phyloP scores from a whole-genome alignment of 2,888 invertebrate genomes.

The Scotopteryx bipunctaria region DNA sequence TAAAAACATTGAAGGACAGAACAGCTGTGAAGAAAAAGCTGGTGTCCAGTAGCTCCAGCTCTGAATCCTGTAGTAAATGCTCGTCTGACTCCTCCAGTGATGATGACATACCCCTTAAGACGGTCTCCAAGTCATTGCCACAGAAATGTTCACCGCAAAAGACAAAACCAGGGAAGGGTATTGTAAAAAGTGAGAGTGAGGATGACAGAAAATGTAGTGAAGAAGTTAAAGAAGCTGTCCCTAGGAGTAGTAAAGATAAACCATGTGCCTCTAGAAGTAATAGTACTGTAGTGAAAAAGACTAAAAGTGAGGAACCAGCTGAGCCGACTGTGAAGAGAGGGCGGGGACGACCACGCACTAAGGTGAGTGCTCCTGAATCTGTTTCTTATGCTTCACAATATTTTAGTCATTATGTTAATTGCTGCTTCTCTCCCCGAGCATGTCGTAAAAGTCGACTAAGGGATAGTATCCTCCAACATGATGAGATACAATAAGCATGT shows the following conservation, averaged over 20 bases:
- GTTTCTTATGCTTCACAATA: no score
- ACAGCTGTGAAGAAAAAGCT: slow-evolving; percentile 55
- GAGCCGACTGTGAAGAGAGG: slow-evolving; percentile 61
- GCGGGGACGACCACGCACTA: slow-evolving; percentile 66
- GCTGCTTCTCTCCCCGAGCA: no score
- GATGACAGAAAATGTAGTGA: slow-evolving; percentile 58
- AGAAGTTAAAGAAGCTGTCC: slow-evolving; percentile 53
- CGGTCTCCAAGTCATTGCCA: slow-evolving; percentile 67
- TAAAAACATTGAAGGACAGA: slow-evolving; percentile 44
- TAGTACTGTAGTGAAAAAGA: slow-evolving; percentile 59
- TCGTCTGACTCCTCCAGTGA: slow-evolving; percentile 75
- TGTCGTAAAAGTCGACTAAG: no score
- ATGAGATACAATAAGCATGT: no score
- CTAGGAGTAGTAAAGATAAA: slow-evolving; percentile 66
- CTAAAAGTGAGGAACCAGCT: slow-evolving; percentile 63
- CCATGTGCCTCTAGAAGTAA: slow-evolving; percentile 57
- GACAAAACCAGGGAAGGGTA: slow-evolving; percentile 50
- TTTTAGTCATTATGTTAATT: no score
- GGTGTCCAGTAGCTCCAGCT: slow-evolving; percentile 73
- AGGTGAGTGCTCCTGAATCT: slow-evolving; percentile 59
- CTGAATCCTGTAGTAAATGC: slow-evolving; percentile 79
- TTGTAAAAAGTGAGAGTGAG: slow-evolving; percentile 63
- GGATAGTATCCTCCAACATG: no score
- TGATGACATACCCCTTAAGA: slow-evolving; percentile 72
- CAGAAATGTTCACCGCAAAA: slow-evolving; percentile 62